phyloP scores from a whole-genome alignment of 2,797 vertebrate genomes.

The Danio tinwini region DNA sequence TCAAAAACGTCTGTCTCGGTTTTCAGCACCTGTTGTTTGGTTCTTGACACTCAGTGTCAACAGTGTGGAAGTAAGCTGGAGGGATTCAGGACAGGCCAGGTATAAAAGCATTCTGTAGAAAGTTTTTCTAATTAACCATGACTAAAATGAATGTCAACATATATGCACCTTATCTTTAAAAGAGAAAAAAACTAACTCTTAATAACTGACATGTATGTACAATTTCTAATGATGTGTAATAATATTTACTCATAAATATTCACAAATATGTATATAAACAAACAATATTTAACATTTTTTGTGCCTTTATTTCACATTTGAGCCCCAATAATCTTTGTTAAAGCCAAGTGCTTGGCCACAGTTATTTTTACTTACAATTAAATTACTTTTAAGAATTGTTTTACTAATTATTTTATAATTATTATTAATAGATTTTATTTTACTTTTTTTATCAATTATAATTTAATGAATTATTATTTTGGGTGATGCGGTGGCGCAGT shows the following conservation, averaged over 20 bases:
- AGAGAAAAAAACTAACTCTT: too few species aligned
- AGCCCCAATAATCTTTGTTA: too few species aligned
- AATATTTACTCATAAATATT: too few species aligned
- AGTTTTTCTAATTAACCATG: neutral
- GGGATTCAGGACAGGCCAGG: neutral
- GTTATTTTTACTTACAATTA: neutral
- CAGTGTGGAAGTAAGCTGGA: neutral
- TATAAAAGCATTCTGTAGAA: too few species aligned
- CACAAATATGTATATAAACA: too few species aligned
- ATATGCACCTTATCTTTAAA: too few species aligned
- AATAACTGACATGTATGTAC: too few species aligned
- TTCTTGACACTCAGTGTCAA: neutral
- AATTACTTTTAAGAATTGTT: neutral
- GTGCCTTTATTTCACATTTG: neutral
- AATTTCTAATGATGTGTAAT: too few species aligned
- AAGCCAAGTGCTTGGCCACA: too few species aligned
- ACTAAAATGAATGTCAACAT: neutral
- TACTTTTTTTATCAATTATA: neutral
- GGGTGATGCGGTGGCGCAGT: too few species aligned
- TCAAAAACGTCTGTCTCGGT: conserved; percentile 30
- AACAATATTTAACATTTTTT: neutral
- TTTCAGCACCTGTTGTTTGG: conserved; percentile 13
- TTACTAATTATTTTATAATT: neutral
- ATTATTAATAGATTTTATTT: neutral
- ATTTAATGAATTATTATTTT: too few species aligned